phyloP scores from a whole-genome alignment of 2,888 invertebrate genomes.

The Drosophila merina region DNA sequence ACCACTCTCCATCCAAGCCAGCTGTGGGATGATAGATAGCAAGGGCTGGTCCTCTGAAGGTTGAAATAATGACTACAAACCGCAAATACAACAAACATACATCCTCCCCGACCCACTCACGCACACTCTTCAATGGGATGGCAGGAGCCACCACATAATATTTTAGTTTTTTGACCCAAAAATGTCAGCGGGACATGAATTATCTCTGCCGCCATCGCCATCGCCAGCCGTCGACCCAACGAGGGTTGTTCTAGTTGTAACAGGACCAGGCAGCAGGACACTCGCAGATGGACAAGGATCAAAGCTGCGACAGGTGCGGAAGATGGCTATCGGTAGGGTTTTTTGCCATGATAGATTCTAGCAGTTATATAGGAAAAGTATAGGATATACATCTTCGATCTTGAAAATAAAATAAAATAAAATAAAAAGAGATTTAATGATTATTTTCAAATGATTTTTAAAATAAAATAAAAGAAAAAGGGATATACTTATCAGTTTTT shows the following conservation, averaged over 20 bases:
- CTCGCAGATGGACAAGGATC: not conserved
- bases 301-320: not conserved
- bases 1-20: not conserved
- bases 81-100: slow-evolving; percentile 60
- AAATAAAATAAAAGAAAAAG: no score
- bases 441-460: no score
- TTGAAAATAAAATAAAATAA: no score
- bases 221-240: slow-evolving; percentile 34
- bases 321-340: not conserved
- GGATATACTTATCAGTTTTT: no score
- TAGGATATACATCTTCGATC: no score
- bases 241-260: slow-evolving; percentile 31
- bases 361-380: no score
- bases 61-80: slow-evolving; percentile 75
- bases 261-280: not conserved
- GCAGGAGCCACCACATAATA: slow-evolving; percentile 62
- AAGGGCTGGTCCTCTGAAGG: slow-evolving; percentile 27
- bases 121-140: slow-evolving; percentile 31
- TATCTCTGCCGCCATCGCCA: slow-evolving; percentile 64
- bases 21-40: slow-evolving; percentile 10
- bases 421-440: no score
- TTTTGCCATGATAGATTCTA: no score
- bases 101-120: slow-evolving; percentile 19
- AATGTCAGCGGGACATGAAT: slow-evolving; percentile 79
- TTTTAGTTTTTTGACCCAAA: slow-evolving; percentile 80